Evolutionary conservation across 1,140 invertebrate genomes (phyloP), one percentile per base, ranked within the genome.

Genomic region (Palaemon carinicauda): DNA sequence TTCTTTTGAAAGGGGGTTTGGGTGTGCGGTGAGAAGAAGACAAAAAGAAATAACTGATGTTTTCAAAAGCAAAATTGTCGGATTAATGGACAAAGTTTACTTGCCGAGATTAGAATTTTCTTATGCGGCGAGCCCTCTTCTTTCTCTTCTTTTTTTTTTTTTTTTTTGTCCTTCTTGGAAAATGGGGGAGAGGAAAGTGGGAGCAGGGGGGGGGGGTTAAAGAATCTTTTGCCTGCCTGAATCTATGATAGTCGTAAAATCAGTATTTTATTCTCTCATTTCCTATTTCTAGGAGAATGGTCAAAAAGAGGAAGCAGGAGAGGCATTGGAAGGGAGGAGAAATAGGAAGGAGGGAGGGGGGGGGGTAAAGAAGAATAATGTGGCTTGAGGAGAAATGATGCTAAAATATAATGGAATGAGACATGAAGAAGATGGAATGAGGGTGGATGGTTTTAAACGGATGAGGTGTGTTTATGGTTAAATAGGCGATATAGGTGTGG

Each of bases 21-120:
- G 33, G 52, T 24, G 77, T 31, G 33, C 21, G 77, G 33, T 21
- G n/a, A 21, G n/a, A n/a, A 31, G 15, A 17, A 24, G 50, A n/a
- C 19, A 27, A 52, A 79, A 71, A 81, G 69, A 81, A 81, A 71
- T 50, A n/a, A 41, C 41, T 41, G 56, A 60, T 85, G 75, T 85
- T 78, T 85, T 79, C 56, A 85, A 85, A 79, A 85, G 82, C 82
- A 85, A 85, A 85, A 85, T 85, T 85, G 41, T 51, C 74, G 78
- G 82, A 85, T 85, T 85, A 85, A 85, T 85, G 82, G 82, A 79
- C 69, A 85, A 85, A 85, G 74, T 85, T 85, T 60, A 85, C 82
- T 79, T 79, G 82, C 33, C 74, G 29, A 69, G 75, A 85, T 69
- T 85, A 51, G 54, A 77, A 56, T 60, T 83, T 83, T 83, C 81